Percentiles rank a stretch among this genome's conserved stretches.
Conservation (phyloP, 2,113 vertebrate species). For the Callorhinus ursinus region DNA sequence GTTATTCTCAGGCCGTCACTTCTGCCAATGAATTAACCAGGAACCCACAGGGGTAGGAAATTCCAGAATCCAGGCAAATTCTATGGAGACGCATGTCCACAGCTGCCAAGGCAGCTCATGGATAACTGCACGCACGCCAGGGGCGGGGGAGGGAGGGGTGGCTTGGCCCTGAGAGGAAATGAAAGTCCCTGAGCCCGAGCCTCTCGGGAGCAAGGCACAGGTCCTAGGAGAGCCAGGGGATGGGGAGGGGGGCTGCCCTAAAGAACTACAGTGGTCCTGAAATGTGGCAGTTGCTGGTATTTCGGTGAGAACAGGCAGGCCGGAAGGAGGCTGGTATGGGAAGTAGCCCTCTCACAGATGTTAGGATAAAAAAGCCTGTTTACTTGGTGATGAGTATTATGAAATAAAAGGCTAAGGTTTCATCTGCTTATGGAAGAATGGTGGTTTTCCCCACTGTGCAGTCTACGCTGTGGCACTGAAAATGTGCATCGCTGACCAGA, state of each 20-base stretch:
- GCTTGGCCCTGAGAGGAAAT: background rate
- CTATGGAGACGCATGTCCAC: background rate
- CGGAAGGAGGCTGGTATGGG: background rate
- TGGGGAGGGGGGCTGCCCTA: background rate
- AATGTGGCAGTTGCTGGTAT: rapidly evolving
- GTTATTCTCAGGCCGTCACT: background rate
- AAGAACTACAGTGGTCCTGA: no score
- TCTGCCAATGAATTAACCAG: background rate
- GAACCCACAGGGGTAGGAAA: background rate
- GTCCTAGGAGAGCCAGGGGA: background rate
- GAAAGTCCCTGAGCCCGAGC: background rate
- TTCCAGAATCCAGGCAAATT: background rate
- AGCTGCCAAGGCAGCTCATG: background rate
- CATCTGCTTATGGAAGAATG: background rate
- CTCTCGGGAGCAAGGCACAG: background rate
- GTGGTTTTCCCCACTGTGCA: background rate
- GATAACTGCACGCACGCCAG: background rate
- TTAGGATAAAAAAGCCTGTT: background rate
- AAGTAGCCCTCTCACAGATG: background rate
- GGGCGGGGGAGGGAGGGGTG: background rate
- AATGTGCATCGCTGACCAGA: background rate
- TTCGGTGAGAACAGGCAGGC: background rate
- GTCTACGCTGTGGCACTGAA: background rate
- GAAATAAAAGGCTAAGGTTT: constrained; percentile 43
- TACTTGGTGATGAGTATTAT: background rate